Evolutionary conservation across 2,113 vertebrate genomes (phyloP).

Genomic region (Phocoena phocoena): DNA sequence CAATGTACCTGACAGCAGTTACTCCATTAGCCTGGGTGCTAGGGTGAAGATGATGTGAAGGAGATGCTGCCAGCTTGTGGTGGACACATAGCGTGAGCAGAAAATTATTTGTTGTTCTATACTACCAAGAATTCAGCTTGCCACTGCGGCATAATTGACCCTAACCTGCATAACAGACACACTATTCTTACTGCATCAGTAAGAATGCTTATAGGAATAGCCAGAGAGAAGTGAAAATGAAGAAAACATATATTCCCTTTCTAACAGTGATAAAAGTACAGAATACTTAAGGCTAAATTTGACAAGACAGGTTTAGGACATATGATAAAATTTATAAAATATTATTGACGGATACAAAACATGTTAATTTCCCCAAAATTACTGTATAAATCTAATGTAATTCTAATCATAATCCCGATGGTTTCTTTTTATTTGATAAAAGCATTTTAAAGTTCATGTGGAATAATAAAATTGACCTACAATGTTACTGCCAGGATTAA

Average conservation of each 20-base stretch:
- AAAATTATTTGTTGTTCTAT: background rate
- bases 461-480: background rate
- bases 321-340: background rate
- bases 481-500: constrained; percentile 28
- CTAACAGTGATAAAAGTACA: background rate
- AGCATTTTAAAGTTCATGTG: background rate
- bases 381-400: background rate
- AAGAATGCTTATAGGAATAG: background rate
- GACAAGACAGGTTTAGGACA: background rate
- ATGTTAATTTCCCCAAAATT: background rate
- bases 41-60: background rate
- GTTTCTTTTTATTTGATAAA: constrained; percentile 16
- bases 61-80: background rate
- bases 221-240: background rate
- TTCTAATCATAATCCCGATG: background rate
- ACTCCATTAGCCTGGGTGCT: background rate
- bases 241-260: background rate
- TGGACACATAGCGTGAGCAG: background rate
- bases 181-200: background rate
- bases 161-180: background rate
- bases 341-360: background rate
- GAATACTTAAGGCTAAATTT: background rate
- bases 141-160: background rate
- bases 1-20: background rate
- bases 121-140: background rate